Conservation (phyloP, 2,113 vertebrate genomes). For the Caranx ignobilis region DNA sequence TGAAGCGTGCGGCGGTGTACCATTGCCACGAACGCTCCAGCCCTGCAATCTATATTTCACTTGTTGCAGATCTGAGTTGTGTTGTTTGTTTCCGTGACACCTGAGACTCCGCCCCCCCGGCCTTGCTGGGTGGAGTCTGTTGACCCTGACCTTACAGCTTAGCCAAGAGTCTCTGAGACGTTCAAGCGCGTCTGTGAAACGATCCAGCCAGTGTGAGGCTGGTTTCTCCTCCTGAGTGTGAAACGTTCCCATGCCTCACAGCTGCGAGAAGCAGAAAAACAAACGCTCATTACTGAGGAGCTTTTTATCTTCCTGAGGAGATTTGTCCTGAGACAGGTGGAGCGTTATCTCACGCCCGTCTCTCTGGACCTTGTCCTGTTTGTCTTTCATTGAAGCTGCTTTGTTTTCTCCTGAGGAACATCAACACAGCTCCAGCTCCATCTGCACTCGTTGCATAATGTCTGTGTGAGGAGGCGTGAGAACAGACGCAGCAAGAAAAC, state of each 20-base stretch:
- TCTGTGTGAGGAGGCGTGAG: conserved; percentile 23
- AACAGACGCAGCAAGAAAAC: conserved; percentile 20
- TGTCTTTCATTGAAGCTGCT: conserved; percentile 29
- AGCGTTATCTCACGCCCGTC: conserved; percentile 38
- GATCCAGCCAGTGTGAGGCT: conserved; percentile 33
- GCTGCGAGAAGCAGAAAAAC: conserved; percentile 27
- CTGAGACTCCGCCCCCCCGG: too few relatives aligned
- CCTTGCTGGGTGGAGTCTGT: conserved; percentile 23
- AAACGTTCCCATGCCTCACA: conserved; percentile 43
- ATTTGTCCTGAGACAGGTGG: conserved; percentile 44
- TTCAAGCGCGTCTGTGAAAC: conserved; percentile 23
- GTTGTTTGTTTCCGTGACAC: too few relatives aligned
- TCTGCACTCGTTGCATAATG: conserved; percentile 19
- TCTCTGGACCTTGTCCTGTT: conserved; percentile 27
- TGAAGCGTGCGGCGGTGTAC: too few relatives aligned
- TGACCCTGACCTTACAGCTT: conserved; percentile 41
- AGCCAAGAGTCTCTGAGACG: neutral
- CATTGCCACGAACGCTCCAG: too few relatives aligned
- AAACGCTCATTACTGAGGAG: conserved; percentile 38
- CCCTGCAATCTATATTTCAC: too few relatives aligned
- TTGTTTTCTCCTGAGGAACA: conserved; percentile 11
- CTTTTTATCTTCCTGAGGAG: conserved; percentile 29
- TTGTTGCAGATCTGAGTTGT: too few relatives aligned
- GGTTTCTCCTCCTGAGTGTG: neutral
- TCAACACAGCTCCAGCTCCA: conserved; percentile 5